phyloP scores from a whole-genome alignment of 92 coral and sea anemone species.

The Porites cylindrica region DNA sequence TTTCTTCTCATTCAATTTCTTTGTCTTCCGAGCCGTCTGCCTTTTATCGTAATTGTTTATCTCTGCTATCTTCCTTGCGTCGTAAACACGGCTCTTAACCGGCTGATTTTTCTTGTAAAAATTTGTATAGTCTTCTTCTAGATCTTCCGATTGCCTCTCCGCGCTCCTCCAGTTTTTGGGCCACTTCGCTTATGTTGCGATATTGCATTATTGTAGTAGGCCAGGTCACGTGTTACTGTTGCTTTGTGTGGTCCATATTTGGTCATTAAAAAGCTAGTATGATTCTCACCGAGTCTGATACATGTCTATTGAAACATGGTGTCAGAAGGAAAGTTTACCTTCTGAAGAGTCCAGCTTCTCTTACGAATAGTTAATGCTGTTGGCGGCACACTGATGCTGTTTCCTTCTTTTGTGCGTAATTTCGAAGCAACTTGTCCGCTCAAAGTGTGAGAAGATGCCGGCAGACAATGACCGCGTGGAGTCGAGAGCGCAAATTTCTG shows the following conservation, averaged over 20 bases:
- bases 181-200: background rate
- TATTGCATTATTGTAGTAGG: too few species aligned
- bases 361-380: conserved; percentile 1
- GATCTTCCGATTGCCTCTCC: background rate
- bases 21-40: background rate
- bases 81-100: background rate
- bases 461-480: conserved; percentile 6
- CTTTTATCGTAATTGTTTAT: background rate
- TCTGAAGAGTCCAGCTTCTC: conserved; percentile 1
- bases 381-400: background rate
- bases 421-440: background rate
- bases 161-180: background rate
- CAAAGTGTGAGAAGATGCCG: conserved; percentile 7
- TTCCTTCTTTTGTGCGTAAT: background rate
- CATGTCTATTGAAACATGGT: background rate
- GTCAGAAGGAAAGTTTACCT: background rate
- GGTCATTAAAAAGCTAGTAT: background rate
- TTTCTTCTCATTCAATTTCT: conserved; percentile 2
- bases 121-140: background rate
- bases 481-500: background rate
- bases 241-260: background rate
- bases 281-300: background rate
- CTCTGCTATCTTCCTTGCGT: background rate
- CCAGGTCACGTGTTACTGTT: too few species aligned
- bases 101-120: background rate